phyloP scores from a whole-genome alignment of 2,888 invertebrate genomes.

The Linyphia triangularis region DNA sequence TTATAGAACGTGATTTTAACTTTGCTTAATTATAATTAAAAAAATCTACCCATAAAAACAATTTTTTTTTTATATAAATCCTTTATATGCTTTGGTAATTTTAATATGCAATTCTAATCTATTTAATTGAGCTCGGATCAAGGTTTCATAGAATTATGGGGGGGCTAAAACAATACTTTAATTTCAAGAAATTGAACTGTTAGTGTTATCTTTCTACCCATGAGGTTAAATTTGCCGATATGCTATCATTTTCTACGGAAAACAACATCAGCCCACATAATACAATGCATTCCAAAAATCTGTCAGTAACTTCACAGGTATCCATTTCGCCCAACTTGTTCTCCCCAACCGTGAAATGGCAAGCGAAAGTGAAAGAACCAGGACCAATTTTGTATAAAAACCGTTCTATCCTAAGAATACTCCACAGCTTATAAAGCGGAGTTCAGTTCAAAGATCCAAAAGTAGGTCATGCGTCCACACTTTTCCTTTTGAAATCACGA shows the following conservation, averaged over 20 bases:
- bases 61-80: too few relatives aligned
- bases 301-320: neutral
- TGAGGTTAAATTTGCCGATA: too few relatives aligned
- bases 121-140: too few relatives aligned
- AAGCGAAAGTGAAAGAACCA: slow-evolving; percentile 25
- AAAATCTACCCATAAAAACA: too few relatives aligned
- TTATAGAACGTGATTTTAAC: too few relatives aligned
- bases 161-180: too few relatives aligned
- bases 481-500: slow-evolving; percentile 38
- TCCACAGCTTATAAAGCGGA: neutral
- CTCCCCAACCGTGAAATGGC: neutral
- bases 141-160: too few relatives aligned
- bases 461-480: slow-evolving; percentile 39
- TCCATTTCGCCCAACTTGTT: neutral
- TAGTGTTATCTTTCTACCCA: too few relatives aligned
- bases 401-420: slow-evolving; percentile 8
- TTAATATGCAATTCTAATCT: too few relatives aligned
- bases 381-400: slow-evolving; percentile 6
- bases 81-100: too few relatives aligned
- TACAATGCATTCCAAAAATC: neutral
- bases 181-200: too few relatives aligned
- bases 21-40: too few relatives aligned
- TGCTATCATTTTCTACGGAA: neutral
- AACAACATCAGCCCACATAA: neutral
- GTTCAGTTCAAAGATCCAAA: slow-evolving; percentile 54